Base-by-base conservation (phyloP, 2,797 vertebrate species). In the Otolemur crassicaudatus region DNA sequence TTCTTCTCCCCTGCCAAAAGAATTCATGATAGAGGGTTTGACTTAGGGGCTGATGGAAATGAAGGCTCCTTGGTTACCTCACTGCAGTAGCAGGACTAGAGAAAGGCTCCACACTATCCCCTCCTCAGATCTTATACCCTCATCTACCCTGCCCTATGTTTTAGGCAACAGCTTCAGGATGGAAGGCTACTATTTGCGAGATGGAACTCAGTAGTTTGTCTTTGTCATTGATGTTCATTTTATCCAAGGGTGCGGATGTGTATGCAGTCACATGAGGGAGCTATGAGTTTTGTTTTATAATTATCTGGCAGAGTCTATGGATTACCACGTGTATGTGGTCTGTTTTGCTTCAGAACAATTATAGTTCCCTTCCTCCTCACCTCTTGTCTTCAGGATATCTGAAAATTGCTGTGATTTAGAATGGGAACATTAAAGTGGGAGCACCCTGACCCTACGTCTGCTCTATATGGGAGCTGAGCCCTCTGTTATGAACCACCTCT, bases 281-380 rank as follows among this genome's bases (percentile, higher is more conserved):
- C 49, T 53, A 53, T 53, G 49, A 53, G 46, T 49, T 49, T 49
- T 49, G 46, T 53, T 53, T 77, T 13, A 70, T 70, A 88, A 75
- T 87, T 27, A 34, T 11, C 23, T 16, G 27, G 13, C 34, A 81
- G 61, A 60, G 7, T 56, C 72, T 61, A 56, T n/a, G 25, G 17
- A 16, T 77, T 34, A 31, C 53, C 10, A 0, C 37, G 8, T 70
- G 65, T 49, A 43, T 22, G 19, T 34, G 40, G 49, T 58, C 29
- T 89, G 7, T 23, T 29, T 22, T 22, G 31, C 61, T 94, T 93
- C 31, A 79, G 89, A 84, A 84, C 22, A 40, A 11, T 86, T 77
- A 10, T 0, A 25, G 19, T 56, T 63, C 14, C 69, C 60, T 43
- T 5, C 43, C 6, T 82, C 49, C 19, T 65, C 34, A 20, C 84